Percentiles rank a stretch among this genome's conserved stretches.
phyloP scores from a whole-genome alignment of 2,113 vertebrate species.

The Ageneiosus marmoratus region DNA sequence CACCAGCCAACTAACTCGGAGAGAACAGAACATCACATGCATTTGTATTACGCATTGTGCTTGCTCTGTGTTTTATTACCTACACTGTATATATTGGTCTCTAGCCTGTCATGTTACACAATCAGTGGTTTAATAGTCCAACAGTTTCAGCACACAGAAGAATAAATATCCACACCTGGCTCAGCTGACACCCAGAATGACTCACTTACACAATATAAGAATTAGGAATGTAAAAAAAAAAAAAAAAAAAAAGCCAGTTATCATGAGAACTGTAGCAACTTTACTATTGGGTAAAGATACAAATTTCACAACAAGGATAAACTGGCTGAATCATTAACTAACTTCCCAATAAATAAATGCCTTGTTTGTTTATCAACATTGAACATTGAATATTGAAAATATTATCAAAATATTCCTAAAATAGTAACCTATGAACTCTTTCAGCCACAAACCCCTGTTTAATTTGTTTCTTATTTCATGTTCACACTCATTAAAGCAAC shows the following conservation, averaged over 20 bases:
- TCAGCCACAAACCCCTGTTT: background rate
- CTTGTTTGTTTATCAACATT: background rate
- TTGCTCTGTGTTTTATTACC: background rate
- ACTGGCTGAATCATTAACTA: background rate
- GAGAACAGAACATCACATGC: background rate
- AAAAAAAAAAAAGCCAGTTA: background rate
- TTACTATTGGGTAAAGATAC: background rate
- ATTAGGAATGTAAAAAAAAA: background rate
- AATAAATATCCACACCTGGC: background rate
- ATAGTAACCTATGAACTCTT: background rate
- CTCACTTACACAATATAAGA: background rate
- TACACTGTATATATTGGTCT: background rate
- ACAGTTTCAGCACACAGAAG: background rate
- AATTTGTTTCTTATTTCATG: background rate
- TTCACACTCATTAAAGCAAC: background rate
- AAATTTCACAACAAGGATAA: background rate
- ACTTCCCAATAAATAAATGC: background rate
- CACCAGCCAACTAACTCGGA: background rate
- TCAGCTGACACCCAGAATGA: background rate
- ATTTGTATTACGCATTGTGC: background rate
- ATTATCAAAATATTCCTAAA: background rate
- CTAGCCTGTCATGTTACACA: background rate
- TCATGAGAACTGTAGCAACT: background rate
- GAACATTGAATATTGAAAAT: background rate
- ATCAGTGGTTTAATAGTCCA: background rate